Base-by-base conservation (phyloP, 2,797 vertebrate genomes). In the Fundulus diaphanus region DNA sequence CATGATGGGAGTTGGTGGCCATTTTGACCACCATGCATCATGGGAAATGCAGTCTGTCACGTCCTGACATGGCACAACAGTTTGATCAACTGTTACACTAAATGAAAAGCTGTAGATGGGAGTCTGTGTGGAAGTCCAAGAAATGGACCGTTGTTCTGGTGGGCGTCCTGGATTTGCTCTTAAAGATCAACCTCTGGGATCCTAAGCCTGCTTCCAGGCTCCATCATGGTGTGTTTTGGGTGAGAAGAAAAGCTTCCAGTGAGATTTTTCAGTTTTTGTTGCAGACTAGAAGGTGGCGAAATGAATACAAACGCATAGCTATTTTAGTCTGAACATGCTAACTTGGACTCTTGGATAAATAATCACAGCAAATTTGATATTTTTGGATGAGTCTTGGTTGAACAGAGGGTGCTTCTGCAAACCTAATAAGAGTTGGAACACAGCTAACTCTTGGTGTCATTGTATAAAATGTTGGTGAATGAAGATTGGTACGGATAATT, bases 61-160 rank as follows among this genome's bases (percentile, higher is more conserved):
- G n/a, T n/a, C n/a, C n/a, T n/a, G n/a, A n/a, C n/a, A n/a, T n/a
- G n/a, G n/a, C n/a, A n/a, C n/a, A 51, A 35, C 27, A 70, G n/a
- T 49, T n/a, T 48, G 63, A 72, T 8, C 2, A 40, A 48, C 40
- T 63, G 35, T 15, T 8, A 29, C 78, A 51, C 20, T 3, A n/a
- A 70, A 29, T 74, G 24, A 70, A 68, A 54, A 13, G 12, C 59
- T 82, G 73, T 63, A 51, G 44, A 78, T 82, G 70, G 42, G 7
- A 66, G 54, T 69, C 33, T 69, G 70, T 52, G 9, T 29, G 16
- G 8, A 46, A 15, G 44, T 22, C 54, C 54, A 56, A 13, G 27
- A 29, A 56, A 56, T 4, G 27, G 27, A 29, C 11, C 0, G n/a
- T 56, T 56, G 27, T 56, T 27, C 54, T 56, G 11, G 11, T 27